Base-by-base conservation (phyloP, 1,140 invertebrate genomes). In the Drosophila sucinea region DNA sequence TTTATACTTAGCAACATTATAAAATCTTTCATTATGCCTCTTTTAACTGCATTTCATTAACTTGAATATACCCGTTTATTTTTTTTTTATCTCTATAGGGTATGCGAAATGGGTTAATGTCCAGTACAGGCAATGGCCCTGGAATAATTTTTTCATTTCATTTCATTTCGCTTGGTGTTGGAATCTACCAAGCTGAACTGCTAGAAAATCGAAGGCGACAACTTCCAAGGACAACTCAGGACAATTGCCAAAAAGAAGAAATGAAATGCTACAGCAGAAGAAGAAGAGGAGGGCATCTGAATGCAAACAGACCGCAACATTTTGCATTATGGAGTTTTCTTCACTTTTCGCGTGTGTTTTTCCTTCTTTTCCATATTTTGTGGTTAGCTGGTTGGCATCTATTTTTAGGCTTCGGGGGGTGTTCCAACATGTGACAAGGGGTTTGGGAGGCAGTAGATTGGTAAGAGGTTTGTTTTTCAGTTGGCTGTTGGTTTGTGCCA, bases 221-320 rank as follows among this genome's bases (percentile, higher is more conserved):
- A 51, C 55, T 11, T 62, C 79, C 70, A 82, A 85, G 79, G 71
- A 87, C 72, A 69, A 65, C 35, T 33, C 72, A 77, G 76, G 66
- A 73, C 70, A 56, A 67, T 47, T 86, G 83, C 83, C 83, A 87
- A 86, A 73, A 17, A 17, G 17, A 17, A 77, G 44, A 54, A 64
- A 61, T 29, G 41, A 38, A 66, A 70, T 51, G 44, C 35, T 38
- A 38, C 10, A 3, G 35, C 17, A 38, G 23, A 27, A 27, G 44
- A 25, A 41, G n/a, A 41, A 41, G 11, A 41, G 44, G 44, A 51
- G 27, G 23, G 23, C 23, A 54, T 61, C 80, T 67, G 66, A 66
- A 66, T 89, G 83, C 67, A 87, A 87, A 89, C 73, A 87, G 83
- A 87, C 83, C 83, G 84, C 84, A 87, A 87, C 84, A 74, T 80